Percentiles rank a stretch among this genome's conserved stretches.
phyloP scores from a whole-genome alignment of 1,140 invertebrate genomes.

The Drosophila bocki region DNA sequence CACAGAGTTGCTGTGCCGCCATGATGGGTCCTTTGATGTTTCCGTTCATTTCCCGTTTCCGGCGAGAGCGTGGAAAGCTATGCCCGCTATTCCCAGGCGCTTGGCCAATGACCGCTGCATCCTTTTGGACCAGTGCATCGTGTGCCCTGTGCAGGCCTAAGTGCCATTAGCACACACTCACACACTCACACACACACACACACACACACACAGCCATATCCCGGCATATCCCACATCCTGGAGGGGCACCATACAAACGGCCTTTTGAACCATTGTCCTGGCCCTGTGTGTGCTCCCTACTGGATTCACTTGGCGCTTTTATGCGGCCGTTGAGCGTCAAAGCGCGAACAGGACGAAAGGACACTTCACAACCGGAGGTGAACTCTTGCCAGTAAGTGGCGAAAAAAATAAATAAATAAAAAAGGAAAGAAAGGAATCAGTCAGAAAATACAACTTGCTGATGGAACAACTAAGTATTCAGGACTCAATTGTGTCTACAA shows the following conservation, averaged over 20 bases:
- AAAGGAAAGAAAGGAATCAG: background rate
- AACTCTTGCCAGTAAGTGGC: background rate
- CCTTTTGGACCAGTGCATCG: conserved; percentile 3
- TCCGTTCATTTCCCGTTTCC: conserved; percentile 22
- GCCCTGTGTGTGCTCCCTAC: background rate
- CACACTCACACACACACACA: background rate
- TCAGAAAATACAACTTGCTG: background rate
- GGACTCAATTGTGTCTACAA: background rate
- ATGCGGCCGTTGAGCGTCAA: conserved; percentile 31
- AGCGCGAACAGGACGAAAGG: conserved; percentile 17
- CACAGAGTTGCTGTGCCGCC: conserved; percentile 1
- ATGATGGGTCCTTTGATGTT: conserved; percentile 50
- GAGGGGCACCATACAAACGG: background rate
- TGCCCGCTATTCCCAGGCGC: conserved; percentile 14
- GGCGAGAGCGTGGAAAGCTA: background rate
- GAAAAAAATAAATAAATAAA: background rate
- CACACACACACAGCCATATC: background rate
- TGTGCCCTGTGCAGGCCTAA: background rate
- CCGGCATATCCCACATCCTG: background rate
- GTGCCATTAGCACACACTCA: conserved; percentile 11
- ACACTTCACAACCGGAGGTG: conserved; percentile 3
- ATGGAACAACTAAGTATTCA: background rate
- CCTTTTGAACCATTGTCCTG: conserved; percentile 30
- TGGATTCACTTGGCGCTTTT: conserved; percentile 35
- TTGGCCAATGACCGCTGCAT: conserved; percentile 42